phyloP scores from a whole-genome alignment of 2,888 invertebrate species.

The Chrysopilus asiliformis region DNA sequence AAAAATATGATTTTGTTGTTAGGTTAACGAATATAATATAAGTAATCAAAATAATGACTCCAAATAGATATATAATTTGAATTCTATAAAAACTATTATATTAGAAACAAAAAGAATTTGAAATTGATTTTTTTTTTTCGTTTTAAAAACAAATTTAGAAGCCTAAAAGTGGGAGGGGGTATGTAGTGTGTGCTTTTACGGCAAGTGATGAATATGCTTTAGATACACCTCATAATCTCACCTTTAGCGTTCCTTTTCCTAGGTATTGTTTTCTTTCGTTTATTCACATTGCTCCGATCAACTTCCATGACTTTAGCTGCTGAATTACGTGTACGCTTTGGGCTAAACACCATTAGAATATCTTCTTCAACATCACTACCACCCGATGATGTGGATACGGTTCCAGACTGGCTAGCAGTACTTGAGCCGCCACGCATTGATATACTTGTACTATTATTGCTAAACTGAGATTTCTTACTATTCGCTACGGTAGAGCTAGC shows the following conservation, averaged over 20 bases:
- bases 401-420: conserved; percentile 8
- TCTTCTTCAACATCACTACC: conserved; percentile 16
- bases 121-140: no score
- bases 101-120: no score
- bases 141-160: no score
- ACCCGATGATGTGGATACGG: conserved; percentile 5
- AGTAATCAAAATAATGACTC: no score
- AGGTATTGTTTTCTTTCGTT: conserved; percentile 11
- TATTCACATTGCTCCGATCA: conserved; percentile 3
- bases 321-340: conserved; percentile 26
- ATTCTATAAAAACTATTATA: no score
- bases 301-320: neutral
- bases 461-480: conserved; percentile 13
- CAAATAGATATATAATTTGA: no score
- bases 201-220: no score
- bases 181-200: no score
- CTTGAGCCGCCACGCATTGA: conserved; percentile 39
- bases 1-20: no score
- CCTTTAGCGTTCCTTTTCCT: conserved; percentile 12
- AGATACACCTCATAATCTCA: conserved; percentile 13
- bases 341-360: conserved; percentile 14
- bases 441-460: conserved; percentile 41
- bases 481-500: conserved; percentile 12
- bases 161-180: no score
- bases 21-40: no score